Conservation (phyloP, 2,888 invertebrate genomes). For the Agrochola lota region DNA sequence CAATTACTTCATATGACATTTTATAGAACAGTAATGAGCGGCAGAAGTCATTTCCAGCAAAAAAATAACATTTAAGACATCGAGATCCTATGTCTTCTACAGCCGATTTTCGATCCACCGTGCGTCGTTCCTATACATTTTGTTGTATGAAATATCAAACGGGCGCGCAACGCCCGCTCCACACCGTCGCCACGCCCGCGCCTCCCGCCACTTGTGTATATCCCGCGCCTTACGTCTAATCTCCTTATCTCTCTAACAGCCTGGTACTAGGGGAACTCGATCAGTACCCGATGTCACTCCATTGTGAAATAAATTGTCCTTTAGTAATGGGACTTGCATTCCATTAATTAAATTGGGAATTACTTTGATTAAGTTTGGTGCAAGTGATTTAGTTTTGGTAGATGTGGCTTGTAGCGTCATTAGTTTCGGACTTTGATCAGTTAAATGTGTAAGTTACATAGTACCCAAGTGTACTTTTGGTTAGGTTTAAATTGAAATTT, state of each 20-base stretch:
- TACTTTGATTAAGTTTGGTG: conserved; percentile 36
- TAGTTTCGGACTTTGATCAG: conserved; percentile 7
- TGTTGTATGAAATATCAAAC: no score
- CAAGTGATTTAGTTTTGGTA: conserved; percentile 35
- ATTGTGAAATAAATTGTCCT: conserved; percentile 54
- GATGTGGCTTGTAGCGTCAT: background rate
- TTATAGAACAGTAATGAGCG: no score
- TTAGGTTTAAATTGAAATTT: background rate
- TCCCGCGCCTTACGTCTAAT: conserved; percentile 66
- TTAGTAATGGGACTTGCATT: conserved; percentile 40
- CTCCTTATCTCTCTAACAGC: conserved; percentile 70
- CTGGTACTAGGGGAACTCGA: conserved; percentile 52
- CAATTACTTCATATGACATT: no score
- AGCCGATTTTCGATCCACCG: no score
- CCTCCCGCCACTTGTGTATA: no score
- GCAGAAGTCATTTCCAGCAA: no score
- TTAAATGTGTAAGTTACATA: no score
- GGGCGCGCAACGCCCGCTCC: no score
- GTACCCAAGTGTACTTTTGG: background rate
- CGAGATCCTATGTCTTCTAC: no score
- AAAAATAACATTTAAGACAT: no score
- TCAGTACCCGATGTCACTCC: conserved; percentile 13
- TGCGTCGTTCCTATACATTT: no score
- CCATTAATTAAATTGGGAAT: conserved; percentile 41
- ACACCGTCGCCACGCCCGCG: no score